A percentile compares a stretch with the other conserved stretches of the same genome.
Evolutionary conservation across 2,888 invertebrate genomes (phyloP).

Genomic region (Colletes collaris): DNA sequence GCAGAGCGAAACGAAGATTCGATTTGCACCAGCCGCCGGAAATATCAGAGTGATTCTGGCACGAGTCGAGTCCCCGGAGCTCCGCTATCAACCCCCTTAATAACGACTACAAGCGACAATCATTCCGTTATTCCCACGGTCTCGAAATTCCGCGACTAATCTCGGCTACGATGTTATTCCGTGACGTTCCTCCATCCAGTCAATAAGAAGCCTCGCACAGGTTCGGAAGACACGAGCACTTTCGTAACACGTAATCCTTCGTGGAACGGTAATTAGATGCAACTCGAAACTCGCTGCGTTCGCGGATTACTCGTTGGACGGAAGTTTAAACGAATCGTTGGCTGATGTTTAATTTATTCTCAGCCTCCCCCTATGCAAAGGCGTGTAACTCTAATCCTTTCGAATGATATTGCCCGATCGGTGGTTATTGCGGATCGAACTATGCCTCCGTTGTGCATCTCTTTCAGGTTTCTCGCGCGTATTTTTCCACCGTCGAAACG

Average conservation of each 20-base stretch:
- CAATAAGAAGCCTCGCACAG: too few relatives aligned
- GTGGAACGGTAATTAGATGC: slow-evolving; percentile 54
- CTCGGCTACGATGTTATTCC: too few relatives aligned
- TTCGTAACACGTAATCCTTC: slow-evolving; percentile 37
- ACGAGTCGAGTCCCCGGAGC: neutral
- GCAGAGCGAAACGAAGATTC: slow-evolving; percentile 11
- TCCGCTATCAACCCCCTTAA: too few relatives aligned
- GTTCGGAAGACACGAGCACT: slow-evolving; percentile 1
- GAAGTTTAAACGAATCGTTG: slow-evolving; percentile 59
- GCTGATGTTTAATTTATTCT: slow-evolving; percentile 62
- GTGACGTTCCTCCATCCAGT: too few relatives aligned
- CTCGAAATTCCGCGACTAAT: too few relatives aligned
- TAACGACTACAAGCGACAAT: too few relatives aligned
- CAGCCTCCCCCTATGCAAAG: neutral
- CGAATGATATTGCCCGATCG: too few relatives aligned
- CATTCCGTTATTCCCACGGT: too few relatives aligned
- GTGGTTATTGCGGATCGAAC: too few relatives aligned
- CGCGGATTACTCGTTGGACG: slow-evolving; percentile 46
- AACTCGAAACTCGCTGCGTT: slow-evolving; percentile 30
- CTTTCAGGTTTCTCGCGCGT: too few relatives aligned
- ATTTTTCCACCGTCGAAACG: neutral
- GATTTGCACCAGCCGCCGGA: slow-evolving; percentile 8
- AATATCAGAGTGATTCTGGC: neutral
- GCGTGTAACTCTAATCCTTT: neutral
- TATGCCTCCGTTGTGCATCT: too few relatives aligned